Evolutionary conservation across 2,113 vertebrate genomes (phyloP), one percentile per base, ranked within the genome.

Genomic region (Suricata suricatta): DNA sequence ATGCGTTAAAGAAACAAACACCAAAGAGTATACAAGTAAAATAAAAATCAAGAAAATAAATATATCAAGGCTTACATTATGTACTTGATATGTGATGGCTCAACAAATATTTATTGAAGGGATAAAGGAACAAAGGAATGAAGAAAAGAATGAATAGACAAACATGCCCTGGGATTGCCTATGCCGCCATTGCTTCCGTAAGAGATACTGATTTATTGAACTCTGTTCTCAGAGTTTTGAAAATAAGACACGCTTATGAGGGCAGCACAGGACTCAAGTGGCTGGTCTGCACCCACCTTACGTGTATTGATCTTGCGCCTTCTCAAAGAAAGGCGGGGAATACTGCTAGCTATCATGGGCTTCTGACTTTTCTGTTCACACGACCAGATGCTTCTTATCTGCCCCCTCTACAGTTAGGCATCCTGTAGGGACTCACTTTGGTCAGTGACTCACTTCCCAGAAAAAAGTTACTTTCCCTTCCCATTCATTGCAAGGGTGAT

Each of bases 1-100:
- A 87, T 93, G 69, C 29, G 57, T 90, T 96, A 27, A 94, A 93
- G 29, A 92, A 97, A 88, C 27, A 92, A 93, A 89, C 11, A 88
- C 5, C 19, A 66, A 66, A 89, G 91, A 76, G 74, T 44, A 88
- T 8, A 92, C 68, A 94, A 87, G 72, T 79, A 57, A 96, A 96
- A 84, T 44, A 60, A 91, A 93, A 93, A 85, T 86, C 52, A 93
- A 92, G 88, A 64, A 72, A 93, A 90, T 82, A 87, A 89, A 93
- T 72, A 84, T 57, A 41, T 60, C 27, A 68, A 71, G 6, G 66
- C n/a, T 82, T 72, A 66, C 5, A 13, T 88, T 93, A 66, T 8
- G 8, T 80, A n/a, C 27, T 90, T 96, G 66, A 81, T n/a, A 92
- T 16, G 52, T n/a, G 57, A 88, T 52, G 69, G 35, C 38, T 77